These are phyloP conservation scores for Cryptocephalus moraei DNA, from an alignment of 2,888 invertebrate genomes.

Conservation along the genomic window DNA sequence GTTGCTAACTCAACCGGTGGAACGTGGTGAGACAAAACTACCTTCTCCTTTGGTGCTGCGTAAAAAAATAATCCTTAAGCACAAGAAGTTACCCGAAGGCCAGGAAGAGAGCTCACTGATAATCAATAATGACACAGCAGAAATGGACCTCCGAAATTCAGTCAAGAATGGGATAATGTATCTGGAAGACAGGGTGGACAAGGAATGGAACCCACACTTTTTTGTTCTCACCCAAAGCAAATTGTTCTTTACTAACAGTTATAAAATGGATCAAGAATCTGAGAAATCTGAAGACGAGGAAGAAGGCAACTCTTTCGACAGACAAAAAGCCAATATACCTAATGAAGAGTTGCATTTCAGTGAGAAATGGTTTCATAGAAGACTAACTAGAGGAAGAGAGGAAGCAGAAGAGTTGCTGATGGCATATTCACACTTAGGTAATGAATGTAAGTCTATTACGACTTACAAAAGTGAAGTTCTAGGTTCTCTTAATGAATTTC, in stretches of 20 bases:
- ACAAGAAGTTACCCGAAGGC: conserved; percentile 88
- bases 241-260: conserved; percentile 74
- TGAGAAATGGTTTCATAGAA: conserved; percentile 92
- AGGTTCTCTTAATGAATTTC: too few relatives aligned
- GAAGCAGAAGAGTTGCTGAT: conserved; percentile 71
- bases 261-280: conserved; percentile 23
- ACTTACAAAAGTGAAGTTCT: too few relatives aligned
- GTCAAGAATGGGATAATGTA: conserved; percentile 85
- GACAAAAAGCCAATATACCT: conserved; percentile 53
- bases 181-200: conserved; percentile 79
- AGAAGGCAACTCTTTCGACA: conserved; percentile 36
- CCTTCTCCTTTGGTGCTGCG: conserved; percentile 78
- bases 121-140: conserved; percentile 49
- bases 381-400: conserved; percentile 65
- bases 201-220: conserved; percentile 88
- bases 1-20: conserved; percentile 65
- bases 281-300: conserved; percentile 36
- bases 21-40: conserved; percentile 65
- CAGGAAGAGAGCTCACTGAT: conserved; percentile 62
- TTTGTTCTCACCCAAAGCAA: conserved; percentile 84
- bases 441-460: not conserved
- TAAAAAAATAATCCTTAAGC: conserved; percentile 73
- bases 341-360: conserved; percentile 85
- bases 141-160: conserved; percentile 70
- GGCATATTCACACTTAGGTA: conserved; percentile 62